Base-by-base conservation (phyloP, 2,888 invertebrate genomes). In the Prenolepis imparis region DNA sequence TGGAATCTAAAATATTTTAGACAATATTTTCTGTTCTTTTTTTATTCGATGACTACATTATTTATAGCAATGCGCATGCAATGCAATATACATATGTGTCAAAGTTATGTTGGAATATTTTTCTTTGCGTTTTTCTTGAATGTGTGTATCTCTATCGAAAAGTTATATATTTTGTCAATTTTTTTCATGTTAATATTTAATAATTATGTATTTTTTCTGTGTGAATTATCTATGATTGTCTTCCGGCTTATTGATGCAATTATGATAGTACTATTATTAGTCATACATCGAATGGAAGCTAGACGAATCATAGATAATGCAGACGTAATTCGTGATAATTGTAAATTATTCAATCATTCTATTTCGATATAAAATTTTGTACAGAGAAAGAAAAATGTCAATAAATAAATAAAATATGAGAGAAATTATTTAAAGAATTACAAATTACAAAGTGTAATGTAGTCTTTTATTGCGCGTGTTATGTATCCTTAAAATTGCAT, bases 361-460 rank as follows among this genome's bases (percentile, higher is more conserved):
- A 83, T 90, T 90, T 84, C 81, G 83, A 86, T 77, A 74, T 77
- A 74, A 90, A 90, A 89, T 90, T 90, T 90, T 90, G 84, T 90
- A 89, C 85, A 90, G 74, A 84, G 28, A 75, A 48, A 64, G 32
- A 36, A 39, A 84, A 80, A n/a, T 24, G 18, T 83, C 59, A 85
- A 32, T 74, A 80, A 86, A 77, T 84, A 85, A 85, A 87, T 84
- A 87, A 86, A 84, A 83, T 78, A 36, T 82, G 21, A 84, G 80
- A 52, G n/a, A n/a, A 84, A 66, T 59, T 82, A 81, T 88, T 88
- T 75, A 84, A 84, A 70, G 52, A 66, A 24, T 70, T 24, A 55
- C 4, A 12, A 66, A 24, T 75, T 64, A 12, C n/a, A 12, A n/a
- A 64, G n/a, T 36, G 18, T 55, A 66, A 75, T n/a, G 41, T 1